Base-by-base conservation (phyloP, 2,888 invertebrate genomes). In the Andrena chrysosceles region DNA sequence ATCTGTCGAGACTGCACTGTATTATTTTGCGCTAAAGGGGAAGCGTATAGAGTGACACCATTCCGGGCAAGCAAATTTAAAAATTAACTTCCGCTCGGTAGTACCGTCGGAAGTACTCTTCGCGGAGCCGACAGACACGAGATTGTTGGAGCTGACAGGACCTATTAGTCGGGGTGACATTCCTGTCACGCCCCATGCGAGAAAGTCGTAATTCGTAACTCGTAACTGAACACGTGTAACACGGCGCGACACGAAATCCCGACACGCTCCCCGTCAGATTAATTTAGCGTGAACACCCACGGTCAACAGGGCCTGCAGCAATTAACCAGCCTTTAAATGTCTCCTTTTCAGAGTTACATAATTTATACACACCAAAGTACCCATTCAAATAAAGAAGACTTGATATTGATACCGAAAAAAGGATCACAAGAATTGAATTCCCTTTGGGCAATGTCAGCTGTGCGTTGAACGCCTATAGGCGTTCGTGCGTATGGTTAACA, bases 151-250 rank as follows among this genome's bases (percentile, higher is more conserved):
- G 85, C 82, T 90, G 92, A 92, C 92, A 91, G 90, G 86, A 85
- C 88, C 90, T 91, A 91, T 92, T 91, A 91, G 91, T 74, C 81
- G 66, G 84, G 85, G 84, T 89, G 91, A 91, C 90, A 89, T 86
- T 60, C 49, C 87, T 86, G 90, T 90, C 90, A 91, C 88, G 86
- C 85, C 70, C 81, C 81, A 26, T 75, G 71, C 64, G 70, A 75
- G 81, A 87, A 56, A 77, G 70, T 87, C 86, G 78, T 87, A 86
- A 88, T 86, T 89, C 82, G 85, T 88, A 88, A 83, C 86, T 87
- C 63, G 85, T 88, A 86, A 88, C 79, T 77, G 85, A 88, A 91
- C 89, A 90, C 87, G 90, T 88, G 90, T 89, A 87, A 85, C 82
- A 20, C 63, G 62, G 68, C 69, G 54, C 68, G 84, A 81, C 84